Conservation (phyloP, 2,888 invertebrate species). For the Pyrochroa serraticornis region DNA sequence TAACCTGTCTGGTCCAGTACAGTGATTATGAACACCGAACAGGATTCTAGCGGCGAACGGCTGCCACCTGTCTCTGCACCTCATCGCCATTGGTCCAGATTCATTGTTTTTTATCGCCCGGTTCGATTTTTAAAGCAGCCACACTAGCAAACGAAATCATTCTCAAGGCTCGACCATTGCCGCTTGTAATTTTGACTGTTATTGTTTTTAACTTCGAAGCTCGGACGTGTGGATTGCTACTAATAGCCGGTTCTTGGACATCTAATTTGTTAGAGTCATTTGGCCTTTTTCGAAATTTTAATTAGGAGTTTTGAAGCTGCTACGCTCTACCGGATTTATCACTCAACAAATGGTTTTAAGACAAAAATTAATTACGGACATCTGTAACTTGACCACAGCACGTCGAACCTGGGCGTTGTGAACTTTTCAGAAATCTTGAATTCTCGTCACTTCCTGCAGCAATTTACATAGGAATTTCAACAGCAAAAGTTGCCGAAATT, state of each 20-base stretch:
- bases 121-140: conserved; percentile 39
- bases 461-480: too few species aligned
- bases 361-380: neutral
- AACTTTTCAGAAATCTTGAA: too few species aligned
- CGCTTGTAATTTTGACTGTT: too few species aligned
- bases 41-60: conserved; percentile 54
- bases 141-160: conserved; percentile 36
- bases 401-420: too few species aligned
- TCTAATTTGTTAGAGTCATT: neutral
- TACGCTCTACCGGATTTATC: neutral
- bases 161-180: conserved; percentile 21
- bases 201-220: too few species aligned
- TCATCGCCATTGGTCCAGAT: conserved; percentile 55
- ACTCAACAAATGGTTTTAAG: neutral
- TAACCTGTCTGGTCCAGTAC: conserved; percentile 43
- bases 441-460: too few species aligned
- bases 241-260: neutral
- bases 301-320: neutral
- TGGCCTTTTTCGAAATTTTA: neutral
- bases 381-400: too few species aligned
- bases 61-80: conserved; percentile 56
- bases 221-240: conserved; percentile 2
- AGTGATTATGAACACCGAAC: conserved; percentile 52
- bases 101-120: conserved; percentile 49
- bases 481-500: too few species aligned